Evolutionary conservation across 30 jellyfish, hydroid and myxozoan species (phyloP), one percentile per base, ranked within the genome.

Genomic region (Aurelia aurita): DNA sequence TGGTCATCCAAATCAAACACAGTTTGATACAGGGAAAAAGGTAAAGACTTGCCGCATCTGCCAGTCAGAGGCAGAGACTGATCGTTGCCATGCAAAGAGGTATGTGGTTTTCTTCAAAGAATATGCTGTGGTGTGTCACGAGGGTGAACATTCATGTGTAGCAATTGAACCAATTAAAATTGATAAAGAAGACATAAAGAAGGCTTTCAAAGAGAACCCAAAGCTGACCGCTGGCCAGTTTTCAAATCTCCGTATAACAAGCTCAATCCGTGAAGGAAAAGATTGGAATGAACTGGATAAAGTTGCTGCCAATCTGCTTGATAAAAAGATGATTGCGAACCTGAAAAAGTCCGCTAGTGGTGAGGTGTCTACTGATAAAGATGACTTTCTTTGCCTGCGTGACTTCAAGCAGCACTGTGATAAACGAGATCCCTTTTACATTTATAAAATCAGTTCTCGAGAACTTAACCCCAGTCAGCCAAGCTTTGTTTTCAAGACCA

Each of bases 381-480:
- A 57, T 57, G 69, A 57, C 69, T 57, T 57, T 25, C 26, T 57
- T 57, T 57, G 69, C 69, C 69, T 57, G 10, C 69, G 23, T 57
- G 69, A 57, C 13, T 57, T 57, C 69, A 57, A 57, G 69, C 69
- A n/a, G 21, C 69, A 57, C 69, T 57, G 69, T 57, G 69, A 57
- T 57, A 57, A 57, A 57, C 69, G 69, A 5, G 69, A 57, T 57
- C 6, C 11, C 26, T 57, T 57, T 11, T 57, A 57, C 29, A 57
- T 57, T 57, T 57, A 35, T 12, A 35, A 35, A 35, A 31, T 31
- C 43, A 31, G 43, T 31, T 31, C 43, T 3, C 43, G 43, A 55
- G 66, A 55, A 55, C 66, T 55, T 55, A 55, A 55, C 66, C 66
- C 66, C 66, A 55, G 66, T 10, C 66, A 55, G 66, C 66, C 66